phyloP scores from a whole-genome alignment of 2,797 vertebrate genomes.

The Cossypha niveicapilla region DNA sequence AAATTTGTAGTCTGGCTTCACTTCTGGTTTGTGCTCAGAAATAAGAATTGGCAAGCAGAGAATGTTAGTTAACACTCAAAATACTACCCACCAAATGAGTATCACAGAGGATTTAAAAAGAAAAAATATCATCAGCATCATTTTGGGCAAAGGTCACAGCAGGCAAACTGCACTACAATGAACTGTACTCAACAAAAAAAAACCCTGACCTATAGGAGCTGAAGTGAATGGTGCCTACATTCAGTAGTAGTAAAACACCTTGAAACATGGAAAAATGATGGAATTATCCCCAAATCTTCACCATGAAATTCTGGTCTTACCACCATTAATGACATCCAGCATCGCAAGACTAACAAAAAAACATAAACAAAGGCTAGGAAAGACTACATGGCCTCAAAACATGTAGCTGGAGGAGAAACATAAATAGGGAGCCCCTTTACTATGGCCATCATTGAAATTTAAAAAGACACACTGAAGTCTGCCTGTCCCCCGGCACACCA shows the following conservation, averaged over 20 bases:
- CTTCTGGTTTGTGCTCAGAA: background rate
- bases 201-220: background rate
- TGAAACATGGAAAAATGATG: background rate
- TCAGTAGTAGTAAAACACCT: background rate
- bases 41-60: background rate
- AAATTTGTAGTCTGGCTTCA: background rate
- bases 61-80: background rate
- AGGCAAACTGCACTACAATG: background rate
- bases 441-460: background rate
- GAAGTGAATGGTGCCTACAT: background rate
- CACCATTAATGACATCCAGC: background rate
- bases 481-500: background rate
- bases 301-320: background rate
- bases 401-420: background rate
- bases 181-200: background rate
- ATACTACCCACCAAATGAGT: background rate
- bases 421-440: background rate
- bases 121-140: background rate
- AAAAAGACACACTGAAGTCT: background rate
- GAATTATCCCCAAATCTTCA: background rate
- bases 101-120: background rate
- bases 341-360: background rate
- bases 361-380: background rate
- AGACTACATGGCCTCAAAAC: background rate
- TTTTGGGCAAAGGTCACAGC: background rate